Conservation (phyloP, 2,113 vertebrate species). For the Clupea harengus region DNA sequence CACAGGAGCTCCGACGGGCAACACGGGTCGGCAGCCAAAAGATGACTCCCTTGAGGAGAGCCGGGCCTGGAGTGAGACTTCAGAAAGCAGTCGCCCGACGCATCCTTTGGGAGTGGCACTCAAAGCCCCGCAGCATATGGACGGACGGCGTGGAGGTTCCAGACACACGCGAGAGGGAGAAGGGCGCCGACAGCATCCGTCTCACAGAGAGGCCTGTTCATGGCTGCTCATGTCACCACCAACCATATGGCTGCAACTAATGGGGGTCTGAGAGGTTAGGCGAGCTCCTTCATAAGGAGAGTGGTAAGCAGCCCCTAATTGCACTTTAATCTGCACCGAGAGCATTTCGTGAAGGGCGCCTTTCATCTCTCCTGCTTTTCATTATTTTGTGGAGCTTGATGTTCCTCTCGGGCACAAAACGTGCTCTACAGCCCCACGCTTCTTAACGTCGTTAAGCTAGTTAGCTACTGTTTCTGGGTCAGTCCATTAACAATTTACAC, state of each 20-base stretch:
- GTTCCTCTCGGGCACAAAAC: background rate
- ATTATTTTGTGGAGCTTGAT: background rate
- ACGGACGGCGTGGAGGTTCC: constrained; percentile 9
- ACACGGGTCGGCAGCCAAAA: constrained; percentile 47
- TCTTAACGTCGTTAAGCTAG: background rate
- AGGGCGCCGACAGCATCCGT: background rate
- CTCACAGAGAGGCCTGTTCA: background rate
- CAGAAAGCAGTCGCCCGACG: constrained; percentile 40
- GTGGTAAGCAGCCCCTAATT: background rate
- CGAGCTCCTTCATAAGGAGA: background rate
- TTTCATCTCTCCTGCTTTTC: background rate
- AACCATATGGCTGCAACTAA: constrained; percentile 10
- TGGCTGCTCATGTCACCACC: background rate
- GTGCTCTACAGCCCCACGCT: background rate
- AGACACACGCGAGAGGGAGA: background rate
- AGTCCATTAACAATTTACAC: background rate
- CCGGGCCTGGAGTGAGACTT: constrained; percentile 34
- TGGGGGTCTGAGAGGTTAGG: background rate
- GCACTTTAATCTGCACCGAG: background rate
- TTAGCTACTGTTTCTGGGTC: background rate
- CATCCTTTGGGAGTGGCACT: constrained; percentile 29
- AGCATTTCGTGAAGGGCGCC: background rate
- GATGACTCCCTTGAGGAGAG: constrained; percentile 34
- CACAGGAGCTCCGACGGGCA: constrained; percentile 25
- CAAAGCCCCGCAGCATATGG: constrained; percentile 32